A percentile compares a stretch with the other conserved stretches of the same genome.
phyloP scores from a whole-genome alignment of 2,888 invertebrate species.

The Automeris io region DNA sequence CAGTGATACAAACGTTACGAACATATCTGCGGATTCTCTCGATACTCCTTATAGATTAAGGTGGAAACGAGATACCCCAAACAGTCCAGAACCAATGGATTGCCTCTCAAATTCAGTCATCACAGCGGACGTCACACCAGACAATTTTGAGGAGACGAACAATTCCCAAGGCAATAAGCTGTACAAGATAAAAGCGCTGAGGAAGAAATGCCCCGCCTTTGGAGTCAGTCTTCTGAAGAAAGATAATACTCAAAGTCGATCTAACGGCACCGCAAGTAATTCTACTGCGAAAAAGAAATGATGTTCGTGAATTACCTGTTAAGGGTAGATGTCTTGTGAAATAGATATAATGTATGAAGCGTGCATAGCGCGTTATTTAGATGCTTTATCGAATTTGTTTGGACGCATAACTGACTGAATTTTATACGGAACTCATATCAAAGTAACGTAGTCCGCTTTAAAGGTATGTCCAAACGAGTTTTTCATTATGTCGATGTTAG shows the following conservation, averaged over 20 bases:
- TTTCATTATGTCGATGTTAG: too few species aligned
- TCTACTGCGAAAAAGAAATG: slow-evolving; percentile 72
- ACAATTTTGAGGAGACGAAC: slow-evolving; percentile 61
- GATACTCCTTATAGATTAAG: slow-evolving; percentile 65
- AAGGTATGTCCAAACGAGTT: slow-evolving; percentile 16
- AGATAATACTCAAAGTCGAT: slow-evolving; percentile 65
- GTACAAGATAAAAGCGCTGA: slow-evolving; percentile 67
- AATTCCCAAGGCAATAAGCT: slow-evolving; percentile 71
- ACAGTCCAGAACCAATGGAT: slow-evolving; percentile 69
- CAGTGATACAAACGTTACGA: slow-evolving; percentile 68
- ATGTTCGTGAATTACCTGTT: slow-evolving; percentile 39
- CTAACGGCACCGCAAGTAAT: slow-evolving; percentile 59
- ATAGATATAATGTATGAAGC: slow-evolving; percentile 28
- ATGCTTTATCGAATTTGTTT: slow-evolving; percentile 18
- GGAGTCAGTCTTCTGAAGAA: slow-evolving; percentile 61
- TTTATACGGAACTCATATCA: slow-evolving; percentile 55
- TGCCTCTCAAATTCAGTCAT: slow-evolving; percentile 57
- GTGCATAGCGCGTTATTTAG: slow-evolving; percentile 50
- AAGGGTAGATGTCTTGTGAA: slow-evolving; percentile 23
- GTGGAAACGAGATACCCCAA: slow-evolving; percentile 64
- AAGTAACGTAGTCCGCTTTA: slow-evolving; percentile 22
- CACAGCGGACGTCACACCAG: slow-evolving; percentile 62
- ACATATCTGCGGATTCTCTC: slow-evolving; percentile 65
- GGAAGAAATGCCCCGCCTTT: slow-evolving; percentile 65
- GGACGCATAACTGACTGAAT: slow-evolving; percentile 35